Base-by-base conservation (phyloP, 2,797 vertebrate species). In the Darevskia nairensis region DNA sequence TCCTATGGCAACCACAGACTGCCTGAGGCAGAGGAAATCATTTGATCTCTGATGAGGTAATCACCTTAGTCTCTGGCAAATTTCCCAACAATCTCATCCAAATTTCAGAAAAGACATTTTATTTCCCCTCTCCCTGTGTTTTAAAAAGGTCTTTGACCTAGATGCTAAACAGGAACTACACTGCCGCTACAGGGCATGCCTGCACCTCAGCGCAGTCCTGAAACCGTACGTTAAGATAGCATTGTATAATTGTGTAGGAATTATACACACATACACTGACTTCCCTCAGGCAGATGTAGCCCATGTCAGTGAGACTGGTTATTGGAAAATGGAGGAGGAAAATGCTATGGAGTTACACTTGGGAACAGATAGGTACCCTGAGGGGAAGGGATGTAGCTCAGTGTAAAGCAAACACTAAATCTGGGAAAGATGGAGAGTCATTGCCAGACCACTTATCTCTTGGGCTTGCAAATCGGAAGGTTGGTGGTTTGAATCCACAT, bases 1-100 rank as follows among this genome's bases (percentile, higher is more conserved):
- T 95, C 83, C 94, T 92, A 95, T 94, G 89, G 94, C 86, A 93
- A 95, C 95, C 66, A 85, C 8, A 92, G 80, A 91, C 77, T 83
- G 91, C 89, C 80, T 90, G 81, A 92, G 82, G 85, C 85, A 68
- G 69, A 80, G n/a, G 59, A 84, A 69, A 76, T 87, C 82, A 68
- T 69, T 41, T 80, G 32, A 76, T 90, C 76, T 55, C 55, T 87
- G 84, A 87, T 21, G 23, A 66, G 68, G 85, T 55, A 80, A 84
- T 68, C 77, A 76, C 61, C 55, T 84, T 80, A 69, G 29, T 71
- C 35, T 68, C 46, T 61, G 39, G 35, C 83, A 55, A 75, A 68
- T 87, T 80, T 85, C 80, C 71, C 76, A 75, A 55, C 41, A 44
- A 87, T 72, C 50, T 50, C 39, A 78, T 74, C 66, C 75, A 84